Base-by-base conservation (phyloP, 2,888 invertebrate species). In the Cephus spinipes region DNA sequence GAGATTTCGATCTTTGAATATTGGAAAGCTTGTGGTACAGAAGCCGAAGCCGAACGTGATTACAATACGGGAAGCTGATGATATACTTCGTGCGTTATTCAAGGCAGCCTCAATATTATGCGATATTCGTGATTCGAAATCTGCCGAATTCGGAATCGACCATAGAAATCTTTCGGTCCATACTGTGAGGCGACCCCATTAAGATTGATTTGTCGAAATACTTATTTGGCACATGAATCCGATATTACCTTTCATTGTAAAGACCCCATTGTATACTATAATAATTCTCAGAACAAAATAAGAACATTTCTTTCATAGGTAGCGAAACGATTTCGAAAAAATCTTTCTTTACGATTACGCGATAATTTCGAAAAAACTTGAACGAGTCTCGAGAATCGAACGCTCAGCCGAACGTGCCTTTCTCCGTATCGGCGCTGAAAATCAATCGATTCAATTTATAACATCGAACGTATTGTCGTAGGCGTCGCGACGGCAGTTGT, bases 401-500 rank as follows among this genome's bases (percentile, higher is more conserved):
- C 2, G 40, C 6, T 55, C 23, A 55, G 23, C 40, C 40, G 23
- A 23, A 55, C 9, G 23, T 55, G 40, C 40, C 40, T 55, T 55
- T 55, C 40, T 55, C 40, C 40, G 40, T 55, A 55, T 55, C 40
- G 40, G 23, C 40, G 6, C 23, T 55, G 23, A 23, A 55, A 23
- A 23, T 33, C 23, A 34, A 73, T 73, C 74, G 74, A 73, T 73
- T 12, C n/a, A 73, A 73, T 73, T 35, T 33, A 73, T 33, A 32
- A 30, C 15, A n/a, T 33, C 35, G 23, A n/a, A n/a, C 35, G 23
- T 33, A 33, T 73, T n/a, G 33, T 33, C 35, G 12, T 82, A 79
- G 83, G 81, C 83, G 83, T 83, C 82, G 83, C 83, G 79, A 79
- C 81, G 80, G 77, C 77, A 76, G 76, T 74, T 77, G 77, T 81